Evolutionary conservation across 2,888 invertebrate species (phyloP).

Genomic region (Melinaea menophilus): DNA sequence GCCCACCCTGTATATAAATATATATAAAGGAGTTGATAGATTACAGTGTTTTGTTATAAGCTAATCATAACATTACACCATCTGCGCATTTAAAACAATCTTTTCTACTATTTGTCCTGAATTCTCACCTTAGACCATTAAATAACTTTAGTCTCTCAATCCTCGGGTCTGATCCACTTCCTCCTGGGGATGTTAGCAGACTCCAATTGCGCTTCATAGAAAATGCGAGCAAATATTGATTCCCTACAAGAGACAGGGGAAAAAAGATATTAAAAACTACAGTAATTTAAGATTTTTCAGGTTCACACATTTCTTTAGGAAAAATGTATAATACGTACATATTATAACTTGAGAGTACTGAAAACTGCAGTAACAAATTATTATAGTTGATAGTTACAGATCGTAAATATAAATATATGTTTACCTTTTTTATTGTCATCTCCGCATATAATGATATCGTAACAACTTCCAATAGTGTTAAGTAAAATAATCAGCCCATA

Average conservation of each 20-base stretch:
- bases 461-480: slow-evolving; percentile 56
- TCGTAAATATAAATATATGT: too few species aligned
- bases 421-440: slow-evolving; percentile 46
- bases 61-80: too few species aligned
- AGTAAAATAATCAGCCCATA: slow-evolving; percentile 51
- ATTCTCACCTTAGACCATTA: slow-evolving; percentile 57
- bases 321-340: too few species aligned
- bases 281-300: background rate
- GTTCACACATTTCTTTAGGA: background rate
- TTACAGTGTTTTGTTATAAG: too few species aligned
- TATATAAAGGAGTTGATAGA: too few species aligned
- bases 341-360: too few species aligned
- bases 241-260: slow-evolving; percentile 46
- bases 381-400: too few species aligned
- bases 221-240: slow-evolving; percentile 58
- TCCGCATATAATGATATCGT: slow-evolving; percentile 39
- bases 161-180: slow-evolving; percentile 50
- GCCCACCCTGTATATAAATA: too few species aligned
- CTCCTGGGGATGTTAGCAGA: slow-evolving; percentile 48
- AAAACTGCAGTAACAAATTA: too few species aligned
- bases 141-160: slow-evolving; percentile 58
- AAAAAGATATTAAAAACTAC: background rate
- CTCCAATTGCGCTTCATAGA: slow-evolving; percentile 61
- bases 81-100: too few species aligned
- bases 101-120: too few species aligned